These are phyloP conservation scores for Gracilinanus agilis DNA, from an alignment of 2,113 vertebrate species.

Conservation along the genomic window DNA sequence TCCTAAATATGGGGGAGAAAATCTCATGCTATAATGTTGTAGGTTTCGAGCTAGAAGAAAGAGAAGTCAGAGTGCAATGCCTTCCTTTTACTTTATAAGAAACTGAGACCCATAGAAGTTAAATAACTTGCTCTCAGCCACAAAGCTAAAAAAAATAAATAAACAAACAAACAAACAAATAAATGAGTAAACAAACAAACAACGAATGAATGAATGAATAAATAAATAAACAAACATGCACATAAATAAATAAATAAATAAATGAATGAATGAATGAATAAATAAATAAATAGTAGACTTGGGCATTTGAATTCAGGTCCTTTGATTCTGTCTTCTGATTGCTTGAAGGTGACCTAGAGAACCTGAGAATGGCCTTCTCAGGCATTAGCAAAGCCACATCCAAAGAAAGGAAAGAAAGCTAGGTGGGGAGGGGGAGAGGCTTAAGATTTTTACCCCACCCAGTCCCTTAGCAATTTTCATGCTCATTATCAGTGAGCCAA, in stretches of 20 bases:
- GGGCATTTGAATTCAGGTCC: neutral
- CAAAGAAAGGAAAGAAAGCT: conserved; percentile 30
- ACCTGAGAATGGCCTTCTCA: conserved; percentile 18
- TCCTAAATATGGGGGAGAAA: neutral
- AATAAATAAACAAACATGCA: no score
- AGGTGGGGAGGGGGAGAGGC: conserved; percentile 29
- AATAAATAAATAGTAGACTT: no score
- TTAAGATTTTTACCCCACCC: conserved; percentile 71
- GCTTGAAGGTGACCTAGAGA: conserved; percentile 22
- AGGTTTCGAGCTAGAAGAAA: neutral
- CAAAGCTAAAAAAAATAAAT: neutral
- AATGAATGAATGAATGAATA: no score
- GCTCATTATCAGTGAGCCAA: conserved; percentile 81
- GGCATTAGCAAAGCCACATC: conserved; percentile 56
- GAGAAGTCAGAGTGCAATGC: neutral
- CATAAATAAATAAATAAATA: no score
- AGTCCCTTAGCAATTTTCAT: conserved; percentile 81
- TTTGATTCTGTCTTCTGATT: neutral
- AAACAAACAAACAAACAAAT: no score
- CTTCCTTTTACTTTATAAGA: neutral
- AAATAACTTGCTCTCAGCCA: neutral
- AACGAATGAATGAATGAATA: no score
- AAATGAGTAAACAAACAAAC: no score
- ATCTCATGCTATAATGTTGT: neutral
- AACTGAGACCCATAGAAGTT: neutral